Evolutionary conservation across 2,113 vertebrate genomes (phyloP).

Genomic region (Aplodontia rufa): DNA sequence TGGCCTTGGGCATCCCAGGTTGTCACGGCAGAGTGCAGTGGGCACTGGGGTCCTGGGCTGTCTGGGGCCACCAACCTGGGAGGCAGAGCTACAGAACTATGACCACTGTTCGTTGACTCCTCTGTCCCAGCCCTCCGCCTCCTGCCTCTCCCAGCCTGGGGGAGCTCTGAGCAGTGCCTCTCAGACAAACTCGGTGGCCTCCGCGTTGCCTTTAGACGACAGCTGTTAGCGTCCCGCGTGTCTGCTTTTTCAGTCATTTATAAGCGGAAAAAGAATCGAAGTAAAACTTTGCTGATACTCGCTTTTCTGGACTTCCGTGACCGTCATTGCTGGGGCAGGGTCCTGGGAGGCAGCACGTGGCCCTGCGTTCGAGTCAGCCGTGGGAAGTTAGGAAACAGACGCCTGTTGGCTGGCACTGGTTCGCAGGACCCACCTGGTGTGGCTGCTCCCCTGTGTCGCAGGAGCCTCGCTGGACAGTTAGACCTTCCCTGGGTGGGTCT

Average conservation of each 20-base stretch:
- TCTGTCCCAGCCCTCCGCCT: not conserved
- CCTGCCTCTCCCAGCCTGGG: not conserved
- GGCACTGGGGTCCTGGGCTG: not conserved
- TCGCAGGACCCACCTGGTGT: too few relatives aligned
- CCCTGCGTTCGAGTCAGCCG: too few relatives aligned
- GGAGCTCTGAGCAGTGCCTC: not conserved
- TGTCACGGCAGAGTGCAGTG: not conserved
- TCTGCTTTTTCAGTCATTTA: slow-evolving; percentile 57
- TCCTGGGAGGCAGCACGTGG: too few relatives aligned
- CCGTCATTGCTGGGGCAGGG: too few relatives aligned
- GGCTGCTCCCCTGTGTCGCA: too few relatives aligned
- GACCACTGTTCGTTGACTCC: not conserved
- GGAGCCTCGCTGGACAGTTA: too few relatives aligned
- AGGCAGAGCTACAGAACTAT: not conserved
- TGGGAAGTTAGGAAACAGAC: too few relatives aligned
- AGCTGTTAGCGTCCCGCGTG: not conserved
- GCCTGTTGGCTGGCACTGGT: too few relatives aligned
- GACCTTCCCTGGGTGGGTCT: too few relatives aligned
- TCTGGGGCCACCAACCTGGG: not conserved
- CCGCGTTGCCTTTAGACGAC: not conserved
- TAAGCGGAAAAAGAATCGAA: slow-evolving; percentile 53
- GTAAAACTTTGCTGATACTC: slow-evolving; percentile 57
- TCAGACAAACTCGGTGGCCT: not conserved
- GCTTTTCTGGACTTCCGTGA: not conserved
- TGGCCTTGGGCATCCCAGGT: not conserved